These are phyloP conservation scores for Trichonephila clavata DNA, from an alignment of 1,140 invertebrate genomes.

Conservation along the genomic window DNA sequence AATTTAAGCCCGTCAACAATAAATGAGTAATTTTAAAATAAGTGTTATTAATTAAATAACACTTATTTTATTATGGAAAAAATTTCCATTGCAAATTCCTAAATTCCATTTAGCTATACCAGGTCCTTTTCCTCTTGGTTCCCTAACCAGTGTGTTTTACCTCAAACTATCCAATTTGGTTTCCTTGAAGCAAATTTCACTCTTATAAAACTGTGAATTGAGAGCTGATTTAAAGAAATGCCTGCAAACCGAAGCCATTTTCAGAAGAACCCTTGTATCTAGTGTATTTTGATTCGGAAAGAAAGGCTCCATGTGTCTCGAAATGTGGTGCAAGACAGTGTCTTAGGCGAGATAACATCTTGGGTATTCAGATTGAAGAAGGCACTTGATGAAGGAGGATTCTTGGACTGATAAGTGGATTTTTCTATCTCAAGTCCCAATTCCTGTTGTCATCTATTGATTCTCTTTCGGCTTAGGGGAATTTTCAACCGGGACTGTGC, in stretches of 20 bases:
- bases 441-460: conserved; percentile 26
- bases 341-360: conserved; percentile 29
- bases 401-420: conserved; percentile 32
- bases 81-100: not conserved
- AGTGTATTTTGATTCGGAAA: not conserved
- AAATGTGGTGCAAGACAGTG: not conserved
- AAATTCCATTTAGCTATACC: not conserved
- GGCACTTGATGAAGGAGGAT: conserved; percentile 23
- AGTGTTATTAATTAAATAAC: too few species aligned
- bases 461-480: not conserved
- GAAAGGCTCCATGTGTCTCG: not conserved
- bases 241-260: not conserved
- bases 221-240: not conserved
- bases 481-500: not conserved
- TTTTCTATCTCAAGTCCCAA: conserved; percentile 11
- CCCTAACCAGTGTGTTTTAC: not conserved
- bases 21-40: too few species aligned
- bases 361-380: conserved; percentile 25
- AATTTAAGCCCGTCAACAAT: too few species aligned
- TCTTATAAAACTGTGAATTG: not conserved
- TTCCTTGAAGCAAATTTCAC: not conserved
- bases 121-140: not conserved
- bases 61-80: too few species aligned
- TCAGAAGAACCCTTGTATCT: not conserved
- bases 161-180: not conserved